Evolutionary conservation across 2,113 vertebrate species (phyloP).

Genomic region (Gnathonemus echidnorhynchus): DNA sequence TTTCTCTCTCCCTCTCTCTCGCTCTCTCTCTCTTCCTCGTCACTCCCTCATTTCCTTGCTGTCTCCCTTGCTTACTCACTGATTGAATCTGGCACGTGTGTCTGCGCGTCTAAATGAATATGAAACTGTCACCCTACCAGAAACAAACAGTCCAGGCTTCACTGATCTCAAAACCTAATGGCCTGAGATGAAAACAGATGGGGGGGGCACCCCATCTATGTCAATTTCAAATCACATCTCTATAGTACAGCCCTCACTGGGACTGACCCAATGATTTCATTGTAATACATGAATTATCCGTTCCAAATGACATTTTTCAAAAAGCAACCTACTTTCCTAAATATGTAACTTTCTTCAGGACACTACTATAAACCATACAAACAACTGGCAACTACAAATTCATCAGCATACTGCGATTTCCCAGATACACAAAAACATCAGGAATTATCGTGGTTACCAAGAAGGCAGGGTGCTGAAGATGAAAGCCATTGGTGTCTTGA

Average conservation of each 20-base stretch:
- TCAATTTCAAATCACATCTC: neutral
- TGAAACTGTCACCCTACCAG: neutral
- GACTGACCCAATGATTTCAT: neutral
- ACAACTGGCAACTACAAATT: neutral
- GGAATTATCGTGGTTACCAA: neutral
- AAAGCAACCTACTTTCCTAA: neutral
- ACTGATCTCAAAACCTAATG: conserved; percentile 6
- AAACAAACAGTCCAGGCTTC: neutral
- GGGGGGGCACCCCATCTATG: neutral
- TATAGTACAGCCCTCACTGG: neutral
- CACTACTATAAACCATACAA: neutral
- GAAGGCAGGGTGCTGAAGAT: neutral
- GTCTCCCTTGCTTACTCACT: conserved; percentile 15
- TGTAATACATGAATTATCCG: neutral
- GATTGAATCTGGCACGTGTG: conserved; percentile 3
- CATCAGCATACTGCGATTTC: neutral
- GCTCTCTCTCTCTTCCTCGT: conserved; percentile 6
- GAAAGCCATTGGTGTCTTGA: neutral
- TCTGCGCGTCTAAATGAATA: conserved; percentile 2
- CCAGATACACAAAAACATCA: neutral
- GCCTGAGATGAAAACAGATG: neutral
- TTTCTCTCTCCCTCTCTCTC: conserved; percentile 22
- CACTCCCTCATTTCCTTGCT: conserved; percentile 24
- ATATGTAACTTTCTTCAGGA: neutral
- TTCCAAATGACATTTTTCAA: neutral